Conservation (phyloP, 2,797 vertebrate genomes). For the Danio kyathit region DNA sequence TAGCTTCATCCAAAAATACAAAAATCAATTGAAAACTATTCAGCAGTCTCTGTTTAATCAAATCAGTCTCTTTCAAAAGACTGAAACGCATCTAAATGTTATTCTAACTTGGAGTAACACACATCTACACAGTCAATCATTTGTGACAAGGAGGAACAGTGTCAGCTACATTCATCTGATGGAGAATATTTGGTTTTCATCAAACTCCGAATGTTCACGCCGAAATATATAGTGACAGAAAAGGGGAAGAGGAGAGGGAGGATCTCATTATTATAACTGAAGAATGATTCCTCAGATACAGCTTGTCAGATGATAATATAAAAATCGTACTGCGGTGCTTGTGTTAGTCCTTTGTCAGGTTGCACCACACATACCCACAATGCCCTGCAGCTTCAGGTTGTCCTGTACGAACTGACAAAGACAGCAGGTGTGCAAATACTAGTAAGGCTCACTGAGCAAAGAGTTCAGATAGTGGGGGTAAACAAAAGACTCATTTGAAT, state of each 20-base stretch:
- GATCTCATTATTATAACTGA: slow-evolving; percentile 63
- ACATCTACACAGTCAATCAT: not conserved
- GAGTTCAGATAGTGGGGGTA: slow-evolving; percentile 75
- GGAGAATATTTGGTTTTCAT: slow-evolving; percentile 45
- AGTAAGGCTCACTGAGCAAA: slow-evolving; percentile 73
- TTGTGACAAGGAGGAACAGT: slow-evolving; percentile 35
- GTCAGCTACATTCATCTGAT: slow-evolving; percentile 32
- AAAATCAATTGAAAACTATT: not conserved
- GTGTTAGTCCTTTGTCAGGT: slow-evolving; percentile 59
- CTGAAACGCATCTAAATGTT: not conserved
- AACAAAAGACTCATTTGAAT: slow-evolving; percentile 77
- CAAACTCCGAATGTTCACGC: slow-evolving; percentile 52
- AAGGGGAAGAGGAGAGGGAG: slow-evolving; percentile 16
- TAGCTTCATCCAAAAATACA: not conserved
- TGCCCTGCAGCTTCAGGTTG: slow-evolving; percentile 76
- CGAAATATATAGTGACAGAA: slow-evolving; percentile 14
- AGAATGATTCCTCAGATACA: slow-evolving; percentile 63
- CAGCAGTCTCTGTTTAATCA: not conserved
- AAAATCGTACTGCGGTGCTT: slow-evolving; percentile 64
- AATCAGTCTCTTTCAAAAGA: not conserved
- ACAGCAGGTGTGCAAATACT: slow-evolving; percentile 85
- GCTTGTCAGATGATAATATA: slow-evolving; percentile 55
- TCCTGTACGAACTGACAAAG: slow-evolving; percentile 76
- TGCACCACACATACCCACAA: slow-evolving; percentile 75
- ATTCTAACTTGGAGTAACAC: not conserved